Conservation (phyloP, 2,888 invertebrate species). For the Ichneumoninae sp. region DNA sequence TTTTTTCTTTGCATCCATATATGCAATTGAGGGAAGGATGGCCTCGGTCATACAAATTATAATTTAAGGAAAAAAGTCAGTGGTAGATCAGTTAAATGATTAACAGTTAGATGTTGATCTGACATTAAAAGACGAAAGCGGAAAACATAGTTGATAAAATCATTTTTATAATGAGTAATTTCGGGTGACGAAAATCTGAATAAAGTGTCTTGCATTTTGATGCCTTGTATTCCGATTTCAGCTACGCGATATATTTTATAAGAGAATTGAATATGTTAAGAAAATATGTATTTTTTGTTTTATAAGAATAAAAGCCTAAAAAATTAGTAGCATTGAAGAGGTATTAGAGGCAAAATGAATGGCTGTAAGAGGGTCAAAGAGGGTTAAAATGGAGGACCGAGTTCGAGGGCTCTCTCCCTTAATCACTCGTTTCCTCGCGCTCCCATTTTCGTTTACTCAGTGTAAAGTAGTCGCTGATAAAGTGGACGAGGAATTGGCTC, state of each 20-base stretch:
- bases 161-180: not conserved
- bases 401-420: slow-evolving; percentile 20
- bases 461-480: slow-evolving; percentile 44
- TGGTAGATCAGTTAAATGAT: not conserved
- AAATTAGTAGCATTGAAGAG: not conserved
- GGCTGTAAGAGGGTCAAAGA: not conserved
- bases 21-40: not conserved
- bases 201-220: not conserved
- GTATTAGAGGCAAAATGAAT: not conserved
- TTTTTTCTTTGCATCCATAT: not conserved
- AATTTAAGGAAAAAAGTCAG: not conserved
- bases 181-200: not conserved
- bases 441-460: slow-evolving; percentile 25
- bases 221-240: not conserved
- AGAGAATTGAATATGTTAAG: not conserved
- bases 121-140: not conserved
- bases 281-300: not conserved
- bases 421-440: slow-evolving; percentile 27
- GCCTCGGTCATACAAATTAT: not conserved
- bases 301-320: not conserved
- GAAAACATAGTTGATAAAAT: not conserved
- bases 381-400: slow-evolving; percentile 18
- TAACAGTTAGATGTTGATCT: not conserved
- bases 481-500: slow-evolving; percentile 54
- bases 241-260: not conserved